Base-by-base conservation (phyloP, 1,140 invertebrate species). In the Bactericera cockerelli region DNA sequence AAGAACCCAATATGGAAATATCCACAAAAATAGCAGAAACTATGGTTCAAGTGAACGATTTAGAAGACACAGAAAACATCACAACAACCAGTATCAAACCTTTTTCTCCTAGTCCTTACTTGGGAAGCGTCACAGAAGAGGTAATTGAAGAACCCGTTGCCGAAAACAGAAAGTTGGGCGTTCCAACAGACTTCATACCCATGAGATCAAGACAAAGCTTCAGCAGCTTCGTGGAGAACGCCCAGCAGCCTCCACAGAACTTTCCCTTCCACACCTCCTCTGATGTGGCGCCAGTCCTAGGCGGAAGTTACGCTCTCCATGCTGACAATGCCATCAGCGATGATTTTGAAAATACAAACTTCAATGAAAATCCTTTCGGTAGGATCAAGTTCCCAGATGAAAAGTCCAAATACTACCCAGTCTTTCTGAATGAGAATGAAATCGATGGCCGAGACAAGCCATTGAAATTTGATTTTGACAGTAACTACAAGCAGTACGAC, bases 321-420 rank as follows among this genome's bases (percentile, higher is more conserved):
- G n/a, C 42, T 49, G 42, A 49, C n/a, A n/a, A 49, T 49, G 8
- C 42, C n/a, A 49, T 49, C 4, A 49, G 19, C 22, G 3, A 49
- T 6, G 42, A 49, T n/a, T 49, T 49, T 49, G 42, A 49, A 4
- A 49, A 49, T 49, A 6, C 42, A 49, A n/a, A 49, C 22, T 49
- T 49, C 22, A 49, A 49, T 49, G 42, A 49, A 49, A 49, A 49
- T 49, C 42, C 42, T 22, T 49, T 49, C 22, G 42, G 42, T 10
- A 4, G 42, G n/a, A 49, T 49, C 22, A 49, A 49, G 22, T 49
- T 49, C 19, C 42, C 42, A n/a, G 42, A 49, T 49, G 42, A 49
- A n/a, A 49, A 49, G 19, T 49, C 42, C 22, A 49, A 49, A 49
- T 49, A 49, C 22, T 49, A 19, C 19, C 42, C 42, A 4, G 22